These are phyloP conservation scores for Notarius quadriscutis DNA, from an alignment of 2,113 vertebrate genomes.

Conservation along the genomic window DNA sequence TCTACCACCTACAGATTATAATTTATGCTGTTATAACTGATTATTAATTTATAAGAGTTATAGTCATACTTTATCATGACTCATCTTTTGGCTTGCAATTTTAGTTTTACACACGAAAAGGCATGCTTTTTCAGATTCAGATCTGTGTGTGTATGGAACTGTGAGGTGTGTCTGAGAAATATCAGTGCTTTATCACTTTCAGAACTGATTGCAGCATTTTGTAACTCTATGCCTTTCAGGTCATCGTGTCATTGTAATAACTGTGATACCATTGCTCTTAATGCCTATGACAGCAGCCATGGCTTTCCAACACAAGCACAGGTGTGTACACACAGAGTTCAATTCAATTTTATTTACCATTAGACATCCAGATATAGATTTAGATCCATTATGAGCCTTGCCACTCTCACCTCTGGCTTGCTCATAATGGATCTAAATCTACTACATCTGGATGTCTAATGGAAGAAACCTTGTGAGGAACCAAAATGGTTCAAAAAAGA, in stretches of 20 bases:
- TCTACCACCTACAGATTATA: too few relatives aligned
- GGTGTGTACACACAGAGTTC: constrained; percentile 45
- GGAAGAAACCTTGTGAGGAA: neutral
- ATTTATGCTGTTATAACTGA: neutral
- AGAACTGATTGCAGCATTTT: neutral
- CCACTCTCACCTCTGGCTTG: too few relatives aligned
- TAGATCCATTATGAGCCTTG: neutral
- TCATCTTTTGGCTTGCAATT: neutral
- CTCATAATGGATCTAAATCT: too few relatives aligned
- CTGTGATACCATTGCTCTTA: constrained; percentile 65
- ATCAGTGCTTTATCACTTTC: neutral
- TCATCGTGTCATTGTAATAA: constrained; percentile 66
- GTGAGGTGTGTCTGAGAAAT: neutral
- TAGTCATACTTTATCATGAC: neutral
- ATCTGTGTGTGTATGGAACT: neutral
- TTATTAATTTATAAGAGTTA: neutral
- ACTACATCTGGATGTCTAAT: too few relatives aligned
- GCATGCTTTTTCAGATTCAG: neutral
- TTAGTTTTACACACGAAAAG: neutral
- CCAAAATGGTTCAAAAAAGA: neutral
- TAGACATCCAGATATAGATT: neutral
- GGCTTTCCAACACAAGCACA: constrained; percentile 57
- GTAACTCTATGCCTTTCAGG: constrained; percentile 53
- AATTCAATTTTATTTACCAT: neutral
- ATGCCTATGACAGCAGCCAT: constrained; percentile 60